These are phyloP conservation scores for Barnardius zonarius DNA, from an alignment of 2,113 vertebrate genomes.

Conservation along the genomic window DNA sequence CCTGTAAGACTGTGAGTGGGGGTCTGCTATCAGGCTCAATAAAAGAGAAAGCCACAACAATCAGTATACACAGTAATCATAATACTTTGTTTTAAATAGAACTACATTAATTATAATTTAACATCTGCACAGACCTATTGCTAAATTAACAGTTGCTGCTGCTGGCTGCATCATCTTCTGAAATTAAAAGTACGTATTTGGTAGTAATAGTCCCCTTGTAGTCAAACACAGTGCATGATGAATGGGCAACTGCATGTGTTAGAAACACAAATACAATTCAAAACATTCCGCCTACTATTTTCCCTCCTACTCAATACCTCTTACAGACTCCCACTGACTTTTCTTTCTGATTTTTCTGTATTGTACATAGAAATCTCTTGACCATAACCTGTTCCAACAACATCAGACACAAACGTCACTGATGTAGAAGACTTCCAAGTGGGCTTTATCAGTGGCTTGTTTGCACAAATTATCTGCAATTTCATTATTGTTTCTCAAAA, in stretches of 20 bases:
- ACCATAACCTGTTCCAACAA: background rate
- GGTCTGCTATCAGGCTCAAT: background rate
- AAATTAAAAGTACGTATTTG: conserved; percentile 26
- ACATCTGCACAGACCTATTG: conserved; percentile 23
- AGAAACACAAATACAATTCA: background rate
- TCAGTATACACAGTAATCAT: background rate
- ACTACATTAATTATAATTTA: background rate
- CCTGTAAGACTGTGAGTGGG: background rate
- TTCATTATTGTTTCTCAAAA: background rate
- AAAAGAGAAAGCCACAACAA: background rate
- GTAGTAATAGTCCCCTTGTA: background rate
- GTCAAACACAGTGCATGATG: background rate
- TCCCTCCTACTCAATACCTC: conserved; percentile 13
- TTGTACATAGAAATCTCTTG: conserved; percentile 8
- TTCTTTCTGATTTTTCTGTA: conserved; percentile 13
- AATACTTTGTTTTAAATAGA: background rate
- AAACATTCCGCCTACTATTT: background rate
- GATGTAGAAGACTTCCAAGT: background rate
- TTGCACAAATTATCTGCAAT: conserved; percentile 36
- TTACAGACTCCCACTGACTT: conserved; percentile 11
- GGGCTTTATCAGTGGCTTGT: background rate
- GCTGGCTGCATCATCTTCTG: background rate
- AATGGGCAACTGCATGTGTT: background rate
- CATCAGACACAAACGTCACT: background rate
- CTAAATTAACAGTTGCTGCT: conserved; percentile 22